These are phyloP conservation scores for Helobdella robusta DNA, from an alignment of 2,888 invertebrate genomes.

Conservation along the genomic window DNA sequence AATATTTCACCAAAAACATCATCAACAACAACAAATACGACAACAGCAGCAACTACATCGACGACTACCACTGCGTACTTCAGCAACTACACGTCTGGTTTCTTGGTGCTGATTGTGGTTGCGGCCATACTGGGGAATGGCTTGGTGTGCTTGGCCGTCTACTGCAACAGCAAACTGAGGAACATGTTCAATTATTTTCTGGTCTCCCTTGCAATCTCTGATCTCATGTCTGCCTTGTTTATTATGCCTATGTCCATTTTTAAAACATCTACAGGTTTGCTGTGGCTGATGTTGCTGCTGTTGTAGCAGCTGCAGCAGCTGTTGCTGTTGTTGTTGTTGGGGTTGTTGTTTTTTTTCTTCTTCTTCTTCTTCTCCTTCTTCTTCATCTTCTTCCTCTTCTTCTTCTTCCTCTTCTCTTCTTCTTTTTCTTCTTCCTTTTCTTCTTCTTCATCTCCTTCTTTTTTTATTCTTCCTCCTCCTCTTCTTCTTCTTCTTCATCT, in stretches of 20 bases:
- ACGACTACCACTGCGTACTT: background rate
- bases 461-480: background rate
- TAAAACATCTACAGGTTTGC: slow-evolving; percentile 34
- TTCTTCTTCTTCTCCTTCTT: background rate
- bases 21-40: background rate
- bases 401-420: slow-evolving; percentile 3
- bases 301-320: background rate
- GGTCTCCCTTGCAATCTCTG: slow-evolving; percentile 36
- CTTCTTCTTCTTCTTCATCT: background rate
- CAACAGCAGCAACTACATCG: background rate
- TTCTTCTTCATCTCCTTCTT: background rate
- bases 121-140: slow-evolving; percentile 36
- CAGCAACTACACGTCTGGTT: slow-evolving; percentile 35
- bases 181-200: slow-evolving; percentile 39
- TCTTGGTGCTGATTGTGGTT: slow-evolving; percentile 35
- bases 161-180: slow-evolving; percentile 36
- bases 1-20: background rate
- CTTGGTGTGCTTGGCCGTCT: slow-evolving; percentile 37
- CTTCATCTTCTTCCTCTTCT: background rate
- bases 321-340: background rate
- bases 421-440: background rate
- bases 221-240: slow-evolving; percentile 35
- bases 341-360: background rate
- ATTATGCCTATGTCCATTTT: slow-evolving; percentile 36
- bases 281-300: background rate